Evolutionary conservation across 2,888 invertebrate genomes (phyloP).

Genomic region (Andrena bucephala): DNA sequence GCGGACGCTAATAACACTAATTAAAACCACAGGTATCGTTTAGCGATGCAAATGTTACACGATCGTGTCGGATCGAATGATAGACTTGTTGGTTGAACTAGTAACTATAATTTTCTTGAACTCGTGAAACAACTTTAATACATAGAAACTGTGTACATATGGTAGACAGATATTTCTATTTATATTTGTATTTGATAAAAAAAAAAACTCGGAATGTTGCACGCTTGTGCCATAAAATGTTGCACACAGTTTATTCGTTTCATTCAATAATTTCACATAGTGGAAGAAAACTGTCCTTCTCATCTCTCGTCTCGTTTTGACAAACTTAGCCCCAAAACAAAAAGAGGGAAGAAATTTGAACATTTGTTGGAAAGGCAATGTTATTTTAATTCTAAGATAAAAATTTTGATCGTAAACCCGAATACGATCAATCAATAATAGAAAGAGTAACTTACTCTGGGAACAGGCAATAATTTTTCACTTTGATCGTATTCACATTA

Average conservation of each 20-base stretch:
- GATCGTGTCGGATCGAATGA: not conserved
- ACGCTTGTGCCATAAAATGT: too few relatives aligned
- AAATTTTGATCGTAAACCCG: not conserved
- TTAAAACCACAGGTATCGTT: slow-evolving; percentile 29
- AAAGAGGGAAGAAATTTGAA: not conserved
- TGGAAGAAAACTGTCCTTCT: too few relatives aligned
- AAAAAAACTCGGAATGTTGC: too few relatives aligned
- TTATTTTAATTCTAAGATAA: not conserved
- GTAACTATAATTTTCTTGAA: too few relatives aligned
- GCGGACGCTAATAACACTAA: slow-evolving; percentile 5
- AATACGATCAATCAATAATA: not conserved
- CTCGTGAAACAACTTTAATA: too few relatives aligned
- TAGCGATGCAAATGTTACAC: slow-evolving; percentile 6
- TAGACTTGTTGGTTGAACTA: not conserved
- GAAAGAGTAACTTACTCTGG: too few relatives aligned
- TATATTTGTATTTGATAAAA: too few relatives aligned
- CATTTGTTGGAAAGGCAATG: not conserved
- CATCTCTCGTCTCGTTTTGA: not conserved
- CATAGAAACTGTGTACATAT: too few relatives aligned
- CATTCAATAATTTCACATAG: too few relatives aligned
- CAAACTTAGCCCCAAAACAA: not conserved
- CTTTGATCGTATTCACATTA: not conserved
- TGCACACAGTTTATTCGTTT: too few relatives aligned
- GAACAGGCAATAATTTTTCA: not conserved
- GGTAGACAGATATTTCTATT: too few relatives aligned